Evolutionary conservation across 2,797 vertebrate genomes (phyloP), one percentile per base, ranked within the genome.

Genomic region (Pitangus sulphuratus): DNA sequence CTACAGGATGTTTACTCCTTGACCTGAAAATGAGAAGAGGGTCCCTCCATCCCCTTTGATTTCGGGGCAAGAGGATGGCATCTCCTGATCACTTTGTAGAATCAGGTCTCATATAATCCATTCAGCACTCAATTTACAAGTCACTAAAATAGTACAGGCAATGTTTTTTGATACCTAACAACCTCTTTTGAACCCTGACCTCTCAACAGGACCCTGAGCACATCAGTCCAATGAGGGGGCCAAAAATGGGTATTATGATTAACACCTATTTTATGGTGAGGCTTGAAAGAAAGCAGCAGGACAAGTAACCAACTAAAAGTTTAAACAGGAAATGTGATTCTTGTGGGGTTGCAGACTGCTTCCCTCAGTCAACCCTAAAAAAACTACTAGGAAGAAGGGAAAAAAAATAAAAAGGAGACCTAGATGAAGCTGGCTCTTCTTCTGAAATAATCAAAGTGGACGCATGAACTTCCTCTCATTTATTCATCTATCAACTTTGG

Each of bases 401-500:
- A 25, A 9, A 50, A 72, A 66, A 37, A 69, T 21, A 15, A 22
- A 31, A 30, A 74, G 4, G 37, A 81, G 14, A 71, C 8, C 6
- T 37, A 77, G 74, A 86, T 89, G 56, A 94, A 93, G 33, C 69
- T 89, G 84, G 68, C 39, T 91, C 62, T 91, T 97, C 95, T 95
- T 95, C 78, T 71, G 35, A 97, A 93, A 95, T 78, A 96, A 94
- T 91, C 66, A 92, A 94, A 95, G 71, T 50, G 33, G 86, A 76
- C 0, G 12, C 77, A 58, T 40, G 45, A 96, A 94, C 75, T 94
- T 89, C 93, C 95, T 95, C 79, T 92, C 87, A 48, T 92, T 95
- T 96, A 96, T 94, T 95, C 93, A 97, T 96, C 95, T 94, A 88
- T 97, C 95, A 97, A 78, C 81, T 91, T 83, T 54, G 71, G 95